A percentile compares a stretch with the other conserved stretches of the same genome.
Evolutionary conservation across 2,113 vertebrate species (phyloP).

Genomic region (Pristiophorus japonicus): DNA sequence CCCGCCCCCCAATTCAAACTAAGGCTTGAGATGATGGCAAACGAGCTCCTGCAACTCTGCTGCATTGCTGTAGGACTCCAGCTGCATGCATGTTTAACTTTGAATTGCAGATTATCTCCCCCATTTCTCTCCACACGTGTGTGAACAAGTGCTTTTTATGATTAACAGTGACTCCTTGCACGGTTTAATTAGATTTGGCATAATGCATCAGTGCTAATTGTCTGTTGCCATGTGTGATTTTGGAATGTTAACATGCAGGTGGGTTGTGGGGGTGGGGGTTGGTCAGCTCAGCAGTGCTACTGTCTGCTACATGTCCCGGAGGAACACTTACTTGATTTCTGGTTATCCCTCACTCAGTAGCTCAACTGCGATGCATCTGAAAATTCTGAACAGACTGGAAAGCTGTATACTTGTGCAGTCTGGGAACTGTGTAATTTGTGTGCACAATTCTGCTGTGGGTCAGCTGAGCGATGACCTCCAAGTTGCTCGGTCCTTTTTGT

Average conservation of each 20-base stretch:
- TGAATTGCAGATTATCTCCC: neutral
- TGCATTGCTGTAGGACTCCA: slow-evolving; percentile 1
- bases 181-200: neutral
- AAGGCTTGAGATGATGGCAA: no score
- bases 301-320: neutral
- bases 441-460: neutral
- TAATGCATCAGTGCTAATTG: neutral
- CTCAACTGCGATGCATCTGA: neutral
- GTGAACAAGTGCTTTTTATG: neutral
- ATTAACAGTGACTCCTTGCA: neutral
- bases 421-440: neutral
- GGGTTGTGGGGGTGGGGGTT: neutral
- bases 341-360: slow-evolving; percentile 14
- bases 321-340: neutral
- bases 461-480: neutral
- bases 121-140: neutral
- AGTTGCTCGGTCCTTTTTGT: neutral
- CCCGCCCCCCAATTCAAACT: no score
- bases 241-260: neutral
- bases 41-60: neutral
- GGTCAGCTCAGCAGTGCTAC: neutral
- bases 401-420: neutral
- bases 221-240: no score
- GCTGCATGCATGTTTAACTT: neutral
- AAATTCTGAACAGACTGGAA: slow-evolving; percentile 19